phyloP scores from a whole-genome alignment of 2,797 vertebrate genomes.

The Allobates femoralis region DNA sequence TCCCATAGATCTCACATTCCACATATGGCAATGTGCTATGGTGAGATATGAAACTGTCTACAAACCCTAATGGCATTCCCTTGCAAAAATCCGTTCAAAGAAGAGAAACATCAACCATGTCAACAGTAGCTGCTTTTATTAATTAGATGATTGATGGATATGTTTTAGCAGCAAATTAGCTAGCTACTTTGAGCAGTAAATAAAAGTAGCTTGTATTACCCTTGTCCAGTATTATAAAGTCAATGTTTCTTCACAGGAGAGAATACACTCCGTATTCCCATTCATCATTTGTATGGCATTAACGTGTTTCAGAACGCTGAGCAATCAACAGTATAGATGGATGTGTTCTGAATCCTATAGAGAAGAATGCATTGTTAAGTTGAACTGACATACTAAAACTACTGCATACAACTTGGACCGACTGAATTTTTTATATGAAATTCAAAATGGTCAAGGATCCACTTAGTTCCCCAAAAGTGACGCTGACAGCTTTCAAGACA shows the following conservation, averaged over 20 bases:
- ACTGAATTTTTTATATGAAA: background rate
- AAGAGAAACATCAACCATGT: background rate
- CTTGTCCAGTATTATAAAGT: background rate
- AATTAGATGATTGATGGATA: conserved; percentile 21
- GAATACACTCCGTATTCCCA: background rate
- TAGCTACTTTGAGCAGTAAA: background rate
- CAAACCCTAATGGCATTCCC: background rate
- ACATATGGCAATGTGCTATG: background rate
- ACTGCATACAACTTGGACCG: background rate
- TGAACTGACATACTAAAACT: background rate
- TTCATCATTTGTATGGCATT: conserved; percentile 16
- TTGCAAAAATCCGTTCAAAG: background rate
- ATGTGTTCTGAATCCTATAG: background rate
- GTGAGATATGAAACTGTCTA: background rate
- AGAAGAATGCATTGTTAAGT: background rate
- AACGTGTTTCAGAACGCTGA: background rate
- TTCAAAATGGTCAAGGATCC: background rate
- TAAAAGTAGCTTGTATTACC: conserved; percentile 4
- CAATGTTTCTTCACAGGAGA: conserved; percentile 8
- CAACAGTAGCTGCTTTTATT: background rate
- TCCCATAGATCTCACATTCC: background rate
- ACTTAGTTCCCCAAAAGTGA: background rate
- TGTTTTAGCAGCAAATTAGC: conserved; percentile 13
- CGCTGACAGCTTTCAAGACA: background rate
- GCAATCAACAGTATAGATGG: background rate